Conservation (phyloP, 2,113 vertebrate genomes). For the Apodemus sylvaticus region DNA sequence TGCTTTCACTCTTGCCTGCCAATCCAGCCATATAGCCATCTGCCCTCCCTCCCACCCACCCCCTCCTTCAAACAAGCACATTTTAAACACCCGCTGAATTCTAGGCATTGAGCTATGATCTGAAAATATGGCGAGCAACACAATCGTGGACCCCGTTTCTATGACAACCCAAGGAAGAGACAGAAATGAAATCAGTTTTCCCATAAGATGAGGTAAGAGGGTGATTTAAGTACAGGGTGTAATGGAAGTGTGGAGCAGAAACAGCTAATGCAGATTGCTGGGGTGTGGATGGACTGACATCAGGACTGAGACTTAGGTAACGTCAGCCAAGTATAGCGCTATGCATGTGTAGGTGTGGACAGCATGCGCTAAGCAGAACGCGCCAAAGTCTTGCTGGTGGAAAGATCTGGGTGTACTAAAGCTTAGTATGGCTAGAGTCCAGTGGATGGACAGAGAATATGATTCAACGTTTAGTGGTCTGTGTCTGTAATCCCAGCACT, state of each 20-base stretch:
- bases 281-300: background rate
- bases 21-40: background rate
- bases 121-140: constrained; percentile 37
- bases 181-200: constrained; percentile 9
- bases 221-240: background rate
- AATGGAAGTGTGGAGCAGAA: background rate
- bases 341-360: background rate
- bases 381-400: background rate
- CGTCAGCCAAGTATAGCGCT: background rate
- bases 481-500: background rate
- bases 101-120: background rate
- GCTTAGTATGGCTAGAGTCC: background rate
- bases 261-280: background rate
- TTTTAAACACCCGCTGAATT: background rate
- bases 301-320: background rate
- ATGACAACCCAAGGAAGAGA: background rate
- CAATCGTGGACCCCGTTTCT: background rate
- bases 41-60: background rate
- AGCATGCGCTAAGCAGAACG: no score
- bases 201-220: background rate
- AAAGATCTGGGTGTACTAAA: background rate
- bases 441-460: background rate
- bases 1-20: background rate
- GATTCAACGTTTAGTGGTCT: background rate
- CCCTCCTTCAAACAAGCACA: background rate